phyloP scores from a whole-genome alignment of 2,113 vertebrate genomes.

The Chaetodon trifascialis region DNA sequence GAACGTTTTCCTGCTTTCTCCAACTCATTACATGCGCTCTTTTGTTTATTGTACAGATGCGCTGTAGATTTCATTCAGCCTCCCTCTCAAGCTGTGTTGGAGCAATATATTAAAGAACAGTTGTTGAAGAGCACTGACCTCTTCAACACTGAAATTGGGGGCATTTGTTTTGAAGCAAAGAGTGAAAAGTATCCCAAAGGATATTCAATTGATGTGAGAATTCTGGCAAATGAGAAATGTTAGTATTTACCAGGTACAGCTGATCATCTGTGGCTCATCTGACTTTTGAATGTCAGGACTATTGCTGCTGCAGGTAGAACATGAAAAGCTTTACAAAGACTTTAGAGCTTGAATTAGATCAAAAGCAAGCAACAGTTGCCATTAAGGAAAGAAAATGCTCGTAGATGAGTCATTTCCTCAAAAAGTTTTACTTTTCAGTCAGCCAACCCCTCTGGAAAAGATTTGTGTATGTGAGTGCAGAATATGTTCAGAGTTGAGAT shows the following conservation, averaged over 20 bases:
- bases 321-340: neutral
- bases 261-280: neutral
- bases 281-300: neutral
- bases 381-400: neutral
- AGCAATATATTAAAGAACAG: neutral
- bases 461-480: neutral
- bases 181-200: neutral
- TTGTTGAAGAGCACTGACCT: conserved; percentile 1
- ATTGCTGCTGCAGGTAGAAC: neutral
- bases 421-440: neutral
- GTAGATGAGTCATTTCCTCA: neutral
- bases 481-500: neutral
- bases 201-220: neutral
- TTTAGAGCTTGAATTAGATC: neutral
- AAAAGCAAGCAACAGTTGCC: neutral
- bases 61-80: neutral
- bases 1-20: neutral
- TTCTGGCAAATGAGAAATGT: conserved; percentile 3
- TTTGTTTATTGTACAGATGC: neutral
- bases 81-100: neutral
- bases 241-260: neutral
- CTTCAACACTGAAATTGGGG: neutral
- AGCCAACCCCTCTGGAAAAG: neutral
- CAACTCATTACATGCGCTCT: too few relatives aligned
- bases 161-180: conserved; percentile 10